Evolutionary conservation across 2,797 vertebrate species (phyloP).

Genomic region (Lithobates pipiens): DNA sequence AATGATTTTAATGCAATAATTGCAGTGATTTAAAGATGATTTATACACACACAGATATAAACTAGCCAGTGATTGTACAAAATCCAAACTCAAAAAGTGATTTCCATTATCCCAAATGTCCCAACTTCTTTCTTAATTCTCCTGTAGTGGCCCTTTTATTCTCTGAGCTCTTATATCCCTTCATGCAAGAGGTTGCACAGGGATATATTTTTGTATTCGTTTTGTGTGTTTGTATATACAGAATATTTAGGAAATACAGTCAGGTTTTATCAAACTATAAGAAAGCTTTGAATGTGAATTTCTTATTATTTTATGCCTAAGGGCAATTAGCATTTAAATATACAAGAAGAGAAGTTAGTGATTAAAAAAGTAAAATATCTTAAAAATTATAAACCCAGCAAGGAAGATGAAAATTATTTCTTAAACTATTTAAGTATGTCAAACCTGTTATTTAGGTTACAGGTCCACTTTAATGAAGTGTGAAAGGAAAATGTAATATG

Average conservation of each 20-base stretch:
- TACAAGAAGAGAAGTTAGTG: not conserved
- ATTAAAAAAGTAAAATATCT: not conserved
- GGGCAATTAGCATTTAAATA: not conserved
- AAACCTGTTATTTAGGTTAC: constrained; percentile 20
- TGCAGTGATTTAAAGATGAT: too few relatives aligned
- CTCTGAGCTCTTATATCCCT: not conserved
- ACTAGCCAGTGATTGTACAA: too few relatives aligned
- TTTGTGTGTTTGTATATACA: not conserved
- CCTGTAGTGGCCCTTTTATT: too few relatives aligned
- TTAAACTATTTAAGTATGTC: not conserved
- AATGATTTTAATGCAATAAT: too few relatives aligned
- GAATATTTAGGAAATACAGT: too few relatives aligned
- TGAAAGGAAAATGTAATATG: constrained; percentile 39
- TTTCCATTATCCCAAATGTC: too few relatives aligned
- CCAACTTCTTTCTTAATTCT: too few relatives aligned
- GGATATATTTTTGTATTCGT: not conserved
- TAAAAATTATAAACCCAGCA: not conserved
- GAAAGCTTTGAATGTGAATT: not conserved
- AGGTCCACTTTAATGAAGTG: constrained; percentile 44
- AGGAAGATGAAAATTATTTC: constrained; percentile 19
- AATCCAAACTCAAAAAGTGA: too few relatives aligned
- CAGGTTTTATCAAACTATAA: not conserved
- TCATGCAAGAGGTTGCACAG: not conserved
- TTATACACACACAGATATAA: too few relatives aligned
- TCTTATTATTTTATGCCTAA: not conserved